Evolutionary conservation across 1,140 invertebrate species (phyloP), one percentile per base, ranked within the genome.

Genomic region (Heliconius nattereri): DNA sequence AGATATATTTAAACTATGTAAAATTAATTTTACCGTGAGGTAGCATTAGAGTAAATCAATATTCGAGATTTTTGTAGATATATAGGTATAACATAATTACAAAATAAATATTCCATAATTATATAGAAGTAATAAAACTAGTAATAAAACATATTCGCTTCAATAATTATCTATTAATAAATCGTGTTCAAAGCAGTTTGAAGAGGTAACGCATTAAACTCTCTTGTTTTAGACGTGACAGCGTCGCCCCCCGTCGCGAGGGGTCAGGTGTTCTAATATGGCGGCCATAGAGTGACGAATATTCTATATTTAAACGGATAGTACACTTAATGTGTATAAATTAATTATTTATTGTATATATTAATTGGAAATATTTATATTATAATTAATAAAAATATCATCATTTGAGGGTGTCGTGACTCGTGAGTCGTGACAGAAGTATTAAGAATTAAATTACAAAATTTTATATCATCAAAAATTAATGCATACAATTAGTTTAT

Each of bases 261-360:
- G 76, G 76, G 76, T 78, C 76, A 78, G 76, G 76, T 78, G 76
- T 78, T 78, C 75, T 49, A 78, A 78, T 57, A 78, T 78, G 71
- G 76, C 70, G 40, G 76, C 26, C 7, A 70, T 78, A 73, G 76
- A 71, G 76, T 78, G 23, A 72, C 71, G 32, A 72, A 72, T 72
- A 40, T 72, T 66, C 60, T 66, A 66, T 29, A 66, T 66, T 29
- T 66, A 66, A 66, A 66, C 60, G 60, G 60, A 66, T 66, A 66
- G 60, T 66, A 66, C 60, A 6, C 26, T 66, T 66, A 66, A 66
- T 66, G 60, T 66, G 26, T 66, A 19, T 66, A 66, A 66, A 66
- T 66, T 66, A 66, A 66, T 66, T 29, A 26, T 66, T 45, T 66
- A 66, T 66, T 66, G 60, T 66, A 66, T 26, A 26, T 66, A 66